Percentiles rank a stretch among this genome's conserved stretches.
Evolutionary conservation across 2,888 invertebrate species (phyloP).

Genomic region (Megalurothrips usitatus): DNA sequence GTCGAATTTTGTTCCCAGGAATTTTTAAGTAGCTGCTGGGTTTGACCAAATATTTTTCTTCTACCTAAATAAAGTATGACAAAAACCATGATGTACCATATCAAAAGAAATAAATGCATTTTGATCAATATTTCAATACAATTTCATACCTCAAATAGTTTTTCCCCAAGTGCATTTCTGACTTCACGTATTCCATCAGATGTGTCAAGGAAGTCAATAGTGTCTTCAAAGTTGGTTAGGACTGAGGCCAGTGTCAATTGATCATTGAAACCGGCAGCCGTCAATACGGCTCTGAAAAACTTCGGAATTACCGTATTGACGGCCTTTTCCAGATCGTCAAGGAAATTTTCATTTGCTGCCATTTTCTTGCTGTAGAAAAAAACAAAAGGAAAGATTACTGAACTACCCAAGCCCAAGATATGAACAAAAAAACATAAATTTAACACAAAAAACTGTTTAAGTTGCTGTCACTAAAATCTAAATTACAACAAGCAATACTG

Average conservation of each 20-base stretch:
- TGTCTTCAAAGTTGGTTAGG: neutral
- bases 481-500: no score
- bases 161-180: neutral
- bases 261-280: neutral
- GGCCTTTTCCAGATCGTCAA: neutral
- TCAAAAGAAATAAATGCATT: neutral
- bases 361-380: neutral
- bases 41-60: neutral
- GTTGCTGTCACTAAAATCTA: neutral
- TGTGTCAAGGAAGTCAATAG: neutral
- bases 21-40: neutral
- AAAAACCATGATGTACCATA: neutral
- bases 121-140: neutral
- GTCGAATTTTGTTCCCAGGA: neutral
- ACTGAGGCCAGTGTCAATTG: neutral
- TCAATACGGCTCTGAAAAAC: neutral
- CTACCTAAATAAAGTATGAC: neutral
- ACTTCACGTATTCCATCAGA: neutral
- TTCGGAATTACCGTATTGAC: neutral
- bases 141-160: neutral
- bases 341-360: neutral
- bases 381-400: neutral
- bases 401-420: neutral
- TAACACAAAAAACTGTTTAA: neutral
- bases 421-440: neutral